Evolutionary conservation across 2,888 invertebrate species (phyloP), one percentile per base, ranked within the genome.

Genomic region (Leucoma salicis): DNA sequence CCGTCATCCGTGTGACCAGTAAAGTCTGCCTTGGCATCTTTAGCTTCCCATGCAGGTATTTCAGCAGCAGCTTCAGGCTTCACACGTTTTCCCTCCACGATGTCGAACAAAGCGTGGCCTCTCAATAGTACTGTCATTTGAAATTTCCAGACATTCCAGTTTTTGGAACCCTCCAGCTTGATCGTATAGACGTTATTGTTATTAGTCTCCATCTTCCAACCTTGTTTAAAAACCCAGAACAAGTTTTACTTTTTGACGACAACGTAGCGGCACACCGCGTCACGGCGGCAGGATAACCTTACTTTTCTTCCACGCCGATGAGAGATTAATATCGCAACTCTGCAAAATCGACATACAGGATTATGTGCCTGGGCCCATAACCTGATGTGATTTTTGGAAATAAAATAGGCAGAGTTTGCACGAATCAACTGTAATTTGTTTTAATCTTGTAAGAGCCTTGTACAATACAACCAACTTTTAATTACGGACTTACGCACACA

Each of bases 1-100:
- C 55, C 1, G 49, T 29, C 45, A 58, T 46, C 21, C 52, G 41
- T n/a, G 51, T 58, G 2, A 53, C 57, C 6, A 57, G 2, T 31
- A 44, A 11, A n/a, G 39, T 53, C 34, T 57, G 55, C 57, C 42
- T 48, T 51, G 1, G 49, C 49, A 39, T 56, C 52, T 21, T 29
- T 29, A 6, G 29, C 3, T 14, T 34, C 34, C 34, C 34, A 29
- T 13, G 29, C 14, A 10, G 29, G 5, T 11, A 3, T 6, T 29
- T 1, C 13, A 25, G 11, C 11, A 24, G 21, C 25, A 29, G 25
- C 10, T 8, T 46, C 39, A 10, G 39, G 39, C 27, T 46, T 46
- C 13, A 41, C 7, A 6, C 4, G 5, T 3, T 14, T 29, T 2
- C 41, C 41, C 2, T 35, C n/a, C 5, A 42, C 38, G 1, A 42